Percentiles rank a stretch among this genome's conserved stretches.
Evolutionary conservation across 2,797 vertebrate species (phyloP).

Genomic region (Huso huso): DNA sequence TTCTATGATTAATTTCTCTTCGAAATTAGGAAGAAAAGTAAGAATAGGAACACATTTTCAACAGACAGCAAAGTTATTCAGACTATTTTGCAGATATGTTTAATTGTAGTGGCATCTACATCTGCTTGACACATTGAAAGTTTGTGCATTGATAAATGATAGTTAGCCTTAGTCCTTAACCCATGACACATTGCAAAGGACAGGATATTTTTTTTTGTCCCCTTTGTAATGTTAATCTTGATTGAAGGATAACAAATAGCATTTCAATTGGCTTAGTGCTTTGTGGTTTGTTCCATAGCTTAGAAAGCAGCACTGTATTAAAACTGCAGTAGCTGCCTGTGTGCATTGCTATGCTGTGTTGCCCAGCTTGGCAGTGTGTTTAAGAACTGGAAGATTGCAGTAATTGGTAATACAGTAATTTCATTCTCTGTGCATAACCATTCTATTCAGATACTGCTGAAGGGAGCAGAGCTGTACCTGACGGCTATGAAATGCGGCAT

Average conservation of each 20-base stretch:
- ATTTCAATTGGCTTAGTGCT: not conserved
- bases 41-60: too few relatives aligned
- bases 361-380: constrained; percentile 1
- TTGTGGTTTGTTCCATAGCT: not conserved
- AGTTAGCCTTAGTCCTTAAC: too few relatives aligned
- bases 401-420: too few relatives aligned
- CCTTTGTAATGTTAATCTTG: not conserved
- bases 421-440: not conserved
- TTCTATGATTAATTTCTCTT: too few relatives aligned
- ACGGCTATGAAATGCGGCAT: constrained; percentile 14
- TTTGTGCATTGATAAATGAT: too few relatives aligned
- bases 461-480: constrained; percentile 26
- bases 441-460: constrained; percentile 28
- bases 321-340: not conserved
- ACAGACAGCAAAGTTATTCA: too few relatives aligned
- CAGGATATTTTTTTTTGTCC: not conserved
- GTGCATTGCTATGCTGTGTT: not conserved
- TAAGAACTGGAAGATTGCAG: not conserved
- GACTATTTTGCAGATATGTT: too few relatives aligned
- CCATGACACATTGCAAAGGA: too few relatives aligned
- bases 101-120: too few relatives aligned
- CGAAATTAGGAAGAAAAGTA: too few relatives aligned
- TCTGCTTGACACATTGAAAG: too few relatives aligned
- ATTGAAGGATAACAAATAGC: not conserved
- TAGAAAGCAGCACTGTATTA: not conserved